Percentiles rank a stretch among this genome's conserved stretches.
These are phyloP conservation scores for Coelopa frigida DNA, from an alignment of 1,140 invertebrate species.

Conservation along the genomic window DNA sequence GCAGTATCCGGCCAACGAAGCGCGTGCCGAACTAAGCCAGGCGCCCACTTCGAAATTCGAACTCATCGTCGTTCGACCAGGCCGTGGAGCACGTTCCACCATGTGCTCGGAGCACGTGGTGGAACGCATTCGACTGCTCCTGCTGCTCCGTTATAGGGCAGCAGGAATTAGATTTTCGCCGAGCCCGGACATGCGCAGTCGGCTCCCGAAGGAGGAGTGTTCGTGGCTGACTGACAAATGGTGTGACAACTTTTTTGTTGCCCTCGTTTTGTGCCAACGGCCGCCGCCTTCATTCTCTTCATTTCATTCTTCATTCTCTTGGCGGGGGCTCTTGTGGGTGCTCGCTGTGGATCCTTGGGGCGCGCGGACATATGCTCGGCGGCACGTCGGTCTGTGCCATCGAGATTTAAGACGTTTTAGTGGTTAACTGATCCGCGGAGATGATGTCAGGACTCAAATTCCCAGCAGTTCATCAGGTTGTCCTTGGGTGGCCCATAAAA, in stretches of 20 bases:
- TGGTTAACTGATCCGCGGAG: no score
- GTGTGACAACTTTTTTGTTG: conserved; percentile 40
- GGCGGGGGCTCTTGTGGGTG: neutral
- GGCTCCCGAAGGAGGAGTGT: conserved; percentile 37
- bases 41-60: conserved; percentile 12
- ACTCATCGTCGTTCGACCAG: neutral
- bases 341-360: no score
- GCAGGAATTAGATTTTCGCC: conserved; percentile 2
- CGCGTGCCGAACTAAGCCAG: no score
- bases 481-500: no score
- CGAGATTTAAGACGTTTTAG: no score
- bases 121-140: conserved; percentile 8
- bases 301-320: neutral
- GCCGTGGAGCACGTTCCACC: conserved; percentile 11
- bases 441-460: no score
- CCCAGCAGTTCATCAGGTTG: no score
- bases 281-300: conserved; percentile 2
- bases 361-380: no score
- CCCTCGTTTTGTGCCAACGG: conserved; percentile 3
- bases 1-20: no score
- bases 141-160: conserved; percentile 12
- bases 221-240: conserved; percentile 38
- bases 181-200: conserved; percentile 26
- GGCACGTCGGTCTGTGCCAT: no score
- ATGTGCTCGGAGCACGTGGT: conserved; percentile 15